phyloP scores from a whole-genome alignment of 2,113 vertebrate species.

The Turdus rufiventris region DNA sequence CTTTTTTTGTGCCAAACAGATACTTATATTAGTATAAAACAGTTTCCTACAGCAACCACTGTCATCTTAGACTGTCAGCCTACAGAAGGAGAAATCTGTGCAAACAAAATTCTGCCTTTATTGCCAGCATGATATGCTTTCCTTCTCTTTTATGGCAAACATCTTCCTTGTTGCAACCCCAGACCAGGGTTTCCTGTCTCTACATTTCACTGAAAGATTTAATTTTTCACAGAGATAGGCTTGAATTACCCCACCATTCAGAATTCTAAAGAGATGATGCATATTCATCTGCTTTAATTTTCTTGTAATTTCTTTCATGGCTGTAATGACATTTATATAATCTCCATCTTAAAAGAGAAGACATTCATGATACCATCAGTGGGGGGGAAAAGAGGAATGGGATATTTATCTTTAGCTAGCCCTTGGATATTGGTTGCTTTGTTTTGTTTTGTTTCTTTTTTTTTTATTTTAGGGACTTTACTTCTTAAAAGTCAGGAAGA shows the following conservation, averaged over 20 bases:
- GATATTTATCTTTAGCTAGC: background rate
- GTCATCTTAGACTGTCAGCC: background rate
- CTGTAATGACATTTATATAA: background rate
- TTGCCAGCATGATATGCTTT: background rate
- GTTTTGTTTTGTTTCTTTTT: too few species aligned
- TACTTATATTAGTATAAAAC: background rate
- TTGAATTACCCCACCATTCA: background rate
- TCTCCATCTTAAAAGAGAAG: background rate
- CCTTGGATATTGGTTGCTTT: fast-evolving
- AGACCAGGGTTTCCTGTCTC: background rate
- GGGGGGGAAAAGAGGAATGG: fast-evolving
- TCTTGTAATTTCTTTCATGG: background rate
- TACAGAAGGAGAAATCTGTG: background rate
- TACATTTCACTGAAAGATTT: background rate
- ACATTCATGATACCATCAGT: background rate
- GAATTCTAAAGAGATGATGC: background rate
- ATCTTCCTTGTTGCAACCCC: background rate
- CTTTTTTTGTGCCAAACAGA: background rate
- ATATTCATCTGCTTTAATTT: background rate
- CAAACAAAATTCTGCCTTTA: background rate
- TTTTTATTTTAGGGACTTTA: background rate
- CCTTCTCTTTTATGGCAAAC: background rate
- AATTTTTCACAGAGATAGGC: background rate
- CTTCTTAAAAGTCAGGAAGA: background rate
- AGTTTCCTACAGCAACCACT: background rate